phyloP scores from a whole-genome alignment of 2,113 vertebrate genomes.

The Pelusios castaneus region DNA sequence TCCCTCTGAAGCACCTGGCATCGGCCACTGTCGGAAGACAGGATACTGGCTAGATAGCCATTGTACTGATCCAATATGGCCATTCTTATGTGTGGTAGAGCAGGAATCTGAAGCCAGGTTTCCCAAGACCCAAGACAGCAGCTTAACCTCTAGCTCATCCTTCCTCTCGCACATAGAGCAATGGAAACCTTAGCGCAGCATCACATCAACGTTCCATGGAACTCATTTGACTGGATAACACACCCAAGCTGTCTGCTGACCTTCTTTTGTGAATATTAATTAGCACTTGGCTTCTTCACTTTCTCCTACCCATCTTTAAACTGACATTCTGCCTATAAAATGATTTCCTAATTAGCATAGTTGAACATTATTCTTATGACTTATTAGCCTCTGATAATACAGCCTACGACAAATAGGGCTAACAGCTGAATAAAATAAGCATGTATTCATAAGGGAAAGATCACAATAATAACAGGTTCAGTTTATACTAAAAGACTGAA shows the following conservation, averaged over 20 bases:
- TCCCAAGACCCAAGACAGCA: not conserved
- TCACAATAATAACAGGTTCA: not conserved
- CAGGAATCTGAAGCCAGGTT: not conserved
- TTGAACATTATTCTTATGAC: not conserved
- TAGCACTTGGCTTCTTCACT: not conserved
- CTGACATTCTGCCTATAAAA: not conserved
- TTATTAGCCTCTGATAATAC: not conserved
- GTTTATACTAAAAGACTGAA: constrained; percentile 30
- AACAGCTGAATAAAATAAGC: constrained; percentile 45
- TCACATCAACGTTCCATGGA: not conserved
- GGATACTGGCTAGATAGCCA: too few relatives aligned
- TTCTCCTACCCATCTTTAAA: not conserved
- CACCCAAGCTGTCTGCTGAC: not conserved
- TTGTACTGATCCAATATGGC: too few relatives aligned
- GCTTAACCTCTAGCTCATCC: not conserved
- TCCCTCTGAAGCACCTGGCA: too few relatives aligned
- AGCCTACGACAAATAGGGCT: constrained; percentile 20
- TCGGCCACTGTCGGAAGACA: too few relatives aligned
- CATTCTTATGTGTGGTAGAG: not conserved
- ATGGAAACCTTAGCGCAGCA: not conserved
- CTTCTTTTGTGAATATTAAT: not conserved
- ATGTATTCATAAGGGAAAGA: not conserved
- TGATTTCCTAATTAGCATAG: not conserved
- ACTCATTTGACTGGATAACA: not conserved
- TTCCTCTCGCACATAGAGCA: not conserved